A percentile compares a stretch with the other conserved stretches of the same genome.
Conservation (phyloP, 2,888 invertebrate species). For the Myopa tessellatipennis region DNA sequence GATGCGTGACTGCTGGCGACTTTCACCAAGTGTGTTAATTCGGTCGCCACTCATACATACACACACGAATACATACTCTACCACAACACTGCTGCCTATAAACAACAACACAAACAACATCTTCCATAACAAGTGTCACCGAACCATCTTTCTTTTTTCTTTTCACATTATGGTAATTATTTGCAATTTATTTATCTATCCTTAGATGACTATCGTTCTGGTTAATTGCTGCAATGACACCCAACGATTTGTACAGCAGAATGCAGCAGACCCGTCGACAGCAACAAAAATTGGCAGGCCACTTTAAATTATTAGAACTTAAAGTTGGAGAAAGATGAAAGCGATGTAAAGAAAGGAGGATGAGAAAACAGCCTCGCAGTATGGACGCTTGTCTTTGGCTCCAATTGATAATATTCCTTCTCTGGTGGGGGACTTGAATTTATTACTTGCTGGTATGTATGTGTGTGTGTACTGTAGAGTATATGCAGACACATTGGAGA, state of each 20-base stretch:
- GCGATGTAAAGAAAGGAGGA: not conserved
- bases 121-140: slow-evolving; percentile 49
- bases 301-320: slow-evolving; percentile 44
- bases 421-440: slow-evolving; percentile 19
- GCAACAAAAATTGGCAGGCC: slow-evolving; percentile 39
- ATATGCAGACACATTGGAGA: not conserved
- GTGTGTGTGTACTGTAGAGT: no score
- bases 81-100: no score
- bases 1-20: slow-evolving; percentile 51
- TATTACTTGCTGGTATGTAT: not conserved
- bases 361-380: not conserved
- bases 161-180: slow-evolving; percentile 62
- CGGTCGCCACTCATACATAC: not conserved
- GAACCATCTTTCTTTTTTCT: slow-evolving; percentile 58
- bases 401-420: slow-evolving; percentile 5
- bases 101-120: slow-evolving; percentile 12
- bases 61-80: no score
- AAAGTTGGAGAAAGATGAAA: slow-evolving; percentile 32
- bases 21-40: slow-evolving; percentile 30
- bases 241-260: slow-evolving; percentile 20
- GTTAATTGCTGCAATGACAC: slow-evolving; percentile 37
- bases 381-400: slow-evolving; percentile 21
- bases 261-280: slow-evolving; percentile 16
- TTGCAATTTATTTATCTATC: slow-evolving; percentile 54
- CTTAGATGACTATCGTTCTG: slow-evolving; percentile 39